Base-by-base conservation (phyloP, 2,797 vertebrate genomes). In the Accipiter minullus region DNA sequence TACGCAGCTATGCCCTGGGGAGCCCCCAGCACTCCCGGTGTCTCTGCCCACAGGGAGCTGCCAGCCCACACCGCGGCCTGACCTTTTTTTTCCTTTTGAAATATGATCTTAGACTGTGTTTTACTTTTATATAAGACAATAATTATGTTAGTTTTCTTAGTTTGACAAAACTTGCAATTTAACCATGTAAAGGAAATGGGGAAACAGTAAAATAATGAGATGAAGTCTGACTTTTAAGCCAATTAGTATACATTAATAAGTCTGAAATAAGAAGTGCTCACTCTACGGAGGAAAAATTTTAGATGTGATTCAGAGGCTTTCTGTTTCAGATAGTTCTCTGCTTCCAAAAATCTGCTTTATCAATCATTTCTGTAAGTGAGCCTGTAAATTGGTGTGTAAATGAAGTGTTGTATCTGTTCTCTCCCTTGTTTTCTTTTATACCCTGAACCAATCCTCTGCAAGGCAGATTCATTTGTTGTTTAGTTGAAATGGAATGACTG, bases 391-490 rank as follows among this genome's bases (percentile, higher is more conserved):
- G 55, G 87, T 91, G 89, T 95, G 90, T 93, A 97, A 97, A 97
- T 96, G 94, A 97, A 94, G 92, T 95, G 50, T 73, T 93, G 67
- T 93, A 83, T 97, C 96, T 96, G 60, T 89, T 95, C 64, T 80
- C 73, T 81, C 34, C 74, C 90, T 96, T 97, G 93, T 97, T 97
- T 98, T 96, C 93, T 93, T 96, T 97, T 94, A 92, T 95, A 69
- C 48, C 53, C 63, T 58, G 68, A 95, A 92, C 88, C 67, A 94
- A 86, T 95, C 64, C 85, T 87, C 55, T 89, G 42, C 94, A 93
- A 95, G 85, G 93, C 84, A 97, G 93, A 96, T 97, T 97, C 97
- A 97, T 98, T 98, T 97, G 95, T 97, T 98, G 96, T 98, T 97
- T 96, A 95, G 97, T 92, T 97, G 97, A 97, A 97, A 96, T 95